Base-by-base conservation (phyloP, 2,888 invertebrate species). In the Coecobrya sp. region DNA sequence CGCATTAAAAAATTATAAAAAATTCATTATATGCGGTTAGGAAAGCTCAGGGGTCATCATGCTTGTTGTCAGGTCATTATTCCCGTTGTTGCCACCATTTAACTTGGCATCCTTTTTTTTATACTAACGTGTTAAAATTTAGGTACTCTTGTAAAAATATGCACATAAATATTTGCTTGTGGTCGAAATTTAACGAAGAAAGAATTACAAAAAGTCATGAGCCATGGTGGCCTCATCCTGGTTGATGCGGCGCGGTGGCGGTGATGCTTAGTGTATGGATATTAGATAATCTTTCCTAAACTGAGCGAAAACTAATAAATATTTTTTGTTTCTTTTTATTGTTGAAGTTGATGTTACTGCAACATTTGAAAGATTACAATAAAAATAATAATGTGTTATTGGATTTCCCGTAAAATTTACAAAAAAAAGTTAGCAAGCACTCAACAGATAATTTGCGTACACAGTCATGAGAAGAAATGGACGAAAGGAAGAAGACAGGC, bases 61-160 rank as follows among this genome's bases (percentile, higher is more conserved):
- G 49, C 45, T n/a, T 30, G 45, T 89, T 62, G 68, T 79, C 89
- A 68, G 89, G 89, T 89, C 89, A 82, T 89, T 89, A 89, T 89
- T 89, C 89, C 70, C 89, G 52, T 62, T 62, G 52, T 62, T 82
- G 55, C 62, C 52, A 49, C 49, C 52, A 89, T n/a, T n/a, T n/a
- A n/a, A n/a, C 55, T 62, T 36, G 82, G 49, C 89, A 70, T 27
- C 55, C 2, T 73, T n/a, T n/a, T 81, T 13, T 30, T 42, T 42
- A n/a, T n/a, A n/a, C n/a, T n/a, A 36, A 30, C 36, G 36, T 81
- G 55, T 55, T 30, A 49, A n/a, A 11, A 25, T 25, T 79, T 49
- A 25, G 25, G 79, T 52, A 59, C 81, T 81, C 59, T 16, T 52
- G 30, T 81, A 49, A 76, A n/a, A 76, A 76, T 76, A 76, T 76